These are phyloP conservation scores for Barbus barbus DNA, from an alignment of 2,113 vertebrate species.

Conservation along the genomic window DNA sequence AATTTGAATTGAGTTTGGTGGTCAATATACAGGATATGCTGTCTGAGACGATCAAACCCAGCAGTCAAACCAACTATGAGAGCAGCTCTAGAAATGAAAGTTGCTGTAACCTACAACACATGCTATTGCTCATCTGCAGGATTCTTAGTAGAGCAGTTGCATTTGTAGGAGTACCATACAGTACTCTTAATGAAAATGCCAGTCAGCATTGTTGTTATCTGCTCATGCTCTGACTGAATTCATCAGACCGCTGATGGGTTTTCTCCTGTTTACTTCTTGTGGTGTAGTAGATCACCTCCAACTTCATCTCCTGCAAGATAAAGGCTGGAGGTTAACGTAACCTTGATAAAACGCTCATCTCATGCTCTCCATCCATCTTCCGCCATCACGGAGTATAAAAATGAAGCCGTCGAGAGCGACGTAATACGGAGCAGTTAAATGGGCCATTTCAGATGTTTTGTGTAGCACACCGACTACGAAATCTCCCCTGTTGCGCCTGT, in stretches of 20 bases:
- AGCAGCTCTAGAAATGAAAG: background rate
- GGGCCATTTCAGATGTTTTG: slow-evolving; percentile 84
- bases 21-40: background rate
- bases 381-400: slow-evolving; percentile 91
- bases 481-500: slow-evolving; percentile 67
- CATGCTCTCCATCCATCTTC: slow-evolving; percentile 91
- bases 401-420: slow-evolving; percentile 79
- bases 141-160: background rate
- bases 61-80: background rate
- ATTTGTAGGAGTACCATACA: slow-evolving; percentile 44
- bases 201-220: slow-evolving; percentile 50
- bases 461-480: slow-evolving; percentile 79
- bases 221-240: slow-evolving; percentile 48
- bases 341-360: slow-evolving; percentile 93
- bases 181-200: slow-evolving; percentile 58
- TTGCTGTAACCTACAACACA: background rate
- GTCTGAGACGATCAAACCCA: background rate
- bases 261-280: slow-evolving; percentile 40
- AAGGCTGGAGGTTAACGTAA: slow-evolving; percentile 86
- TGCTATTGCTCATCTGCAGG: background rate
- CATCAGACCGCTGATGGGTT: slow-evolving; percentile 47
- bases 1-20: background rate
- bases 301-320: slow-evolving; percentile 76
- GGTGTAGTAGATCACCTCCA: slow-evolving; percentile 65
- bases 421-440: slow-evolving; percentile 83